Evolutionary conservation across 2,797 vertebrate genomes (phyloP).

Genomic region (Eulemur coronatus): DNA sequence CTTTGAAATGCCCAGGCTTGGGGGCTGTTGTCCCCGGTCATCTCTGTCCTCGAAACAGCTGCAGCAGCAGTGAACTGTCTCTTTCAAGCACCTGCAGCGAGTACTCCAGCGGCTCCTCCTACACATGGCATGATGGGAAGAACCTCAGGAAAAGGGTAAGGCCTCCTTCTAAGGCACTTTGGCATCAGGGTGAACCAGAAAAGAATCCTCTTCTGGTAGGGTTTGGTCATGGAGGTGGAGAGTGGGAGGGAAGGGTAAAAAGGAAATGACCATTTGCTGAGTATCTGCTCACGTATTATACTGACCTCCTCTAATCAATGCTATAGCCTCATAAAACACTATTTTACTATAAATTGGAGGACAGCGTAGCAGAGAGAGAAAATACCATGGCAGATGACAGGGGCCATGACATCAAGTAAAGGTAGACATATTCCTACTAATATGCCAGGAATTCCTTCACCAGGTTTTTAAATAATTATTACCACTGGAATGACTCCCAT

Average conservation of each 20-base stretch:
- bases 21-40: conserved; percentile 84
- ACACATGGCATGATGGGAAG: conserved; percentile 92
- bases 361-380: not conserved
- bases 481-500: not conserved
- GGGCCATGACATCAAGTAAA: not conserved
- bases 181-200: not conserved
- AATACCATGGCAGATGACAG: not conserved
- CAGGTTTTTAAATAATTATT: not conserved
- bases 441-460: not conserved
- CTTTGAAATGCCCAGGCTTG: conserved; percentile 87
- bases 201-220: not conserved
- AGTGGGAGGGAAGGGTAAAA: not conserved
- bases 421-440: not conserved
- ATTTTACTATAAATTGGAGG: not conserved
- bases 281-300: not conserved
- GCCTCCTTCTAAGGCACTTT: not conserved
- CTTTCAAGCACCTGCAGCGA: conserved; percentile 96
- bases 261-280: not conserved
- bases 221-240: not conserved
- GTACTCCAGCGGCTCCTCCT: conserved; percentile 94
- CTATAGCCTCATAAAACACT: not conserved
- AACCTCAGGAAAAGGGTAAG: conserved; percentile 90
- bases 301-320: not conserved
- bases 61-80: conserved; percentile 95
- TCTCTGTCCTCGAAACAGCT: conserved; percentile 89